A percentile compares a stretch with the other conserved stretches of the same genome.
phyloP scores from a whole-genome alignment of 2,113 vertebrate species.

The Cathartes aura region DNA sequence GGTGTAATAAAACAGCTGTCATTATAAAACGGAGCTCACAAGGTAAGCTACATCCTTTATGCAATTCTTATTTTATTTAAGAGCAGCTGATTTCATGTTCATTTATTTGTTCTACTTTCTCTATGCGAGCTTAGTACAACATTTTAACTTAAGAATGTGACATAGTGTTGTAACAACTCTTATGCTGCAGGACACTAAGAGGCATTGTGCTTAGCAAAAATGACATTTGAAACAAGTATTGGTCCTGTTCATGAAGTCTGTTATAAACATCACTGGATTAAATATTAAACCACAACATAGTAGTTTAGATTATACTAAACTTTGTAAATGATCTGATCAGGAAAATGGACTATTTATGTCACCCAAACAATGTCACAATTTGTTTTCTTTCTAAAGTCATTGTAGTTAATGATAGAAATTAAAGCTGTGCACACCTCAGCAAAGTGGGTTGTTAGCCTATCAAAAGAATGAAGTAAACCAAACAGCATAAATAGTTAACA shows the following conservation, averaged over 20 bases:
- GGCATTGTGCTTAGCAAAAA: not conserved
- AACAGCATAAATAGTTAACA: not conserved
- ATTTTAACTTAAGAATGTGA: not conserved
- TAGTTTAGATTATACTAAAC: not conserved
- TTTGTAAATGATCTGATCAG: not conserved
- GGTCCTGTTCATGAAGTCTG: not conserved
- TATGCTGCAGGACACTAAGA: not conserved
- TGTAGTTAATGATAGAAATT: not conserved
- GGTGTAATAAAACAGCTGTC: slow-evolving; percentile 26
- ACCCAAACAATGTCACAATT: not conserved
- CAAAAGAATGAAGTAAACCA: not conserved
- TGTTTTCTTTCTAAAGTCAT: not conserved
- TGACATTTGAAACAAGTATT: not conserved
- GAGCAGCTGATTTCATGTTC: not conserved
- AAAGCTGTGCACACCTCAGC: not conserved
- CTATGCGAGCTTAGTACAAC: not conserved
- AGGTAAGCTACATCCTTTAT: not conserved
- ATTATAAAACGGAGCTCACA: not conserved
- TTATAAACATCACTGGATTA: not conserved
- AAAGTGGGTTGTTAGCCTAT: not conserved
- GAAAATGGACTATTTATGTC: not conserved
- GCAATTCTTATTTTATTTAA: slow-evolving; percentile 4
- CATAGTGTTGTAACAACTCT: not conserved
- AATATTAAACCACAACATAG: not conserved
- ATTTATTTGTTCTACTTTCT: slow-evolving; percentile 2